Evolutionary conservation across 2,888 invertebrate species (phyloP).

Genomic region (Steromphala cineraria): DNA sequence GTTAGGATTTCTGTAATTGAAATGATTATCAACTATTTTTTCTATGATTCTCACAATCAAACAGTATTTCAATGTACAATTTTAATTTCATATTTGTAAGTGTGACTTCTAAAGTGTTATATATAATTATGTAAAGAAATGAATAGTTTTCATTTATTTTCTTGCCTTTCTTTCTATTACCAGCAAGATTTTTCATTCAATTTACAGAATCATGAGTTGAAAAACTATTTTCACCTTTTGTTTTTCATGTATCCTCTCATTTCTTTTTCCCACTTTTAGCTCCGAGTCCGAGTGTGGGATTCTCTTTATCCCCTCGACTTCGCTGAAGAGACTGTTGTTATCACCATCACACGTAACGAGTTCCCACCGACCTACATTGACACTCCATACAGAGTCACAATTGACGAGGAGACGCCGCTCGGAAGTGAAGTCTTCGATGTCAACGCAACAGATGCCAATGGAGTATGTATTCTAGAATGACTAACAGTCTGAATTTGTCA

Average conservation of each 20-base stretch:
- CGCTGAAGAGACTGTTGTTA: slow-evolving; percentile 29
- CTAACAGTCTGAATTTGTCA: background rate
- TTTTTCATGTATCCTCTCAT: background rate
- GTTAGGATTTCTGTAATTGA: too few relatives aligned
- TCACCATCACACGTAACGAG: slow-evolving; percentile 62
- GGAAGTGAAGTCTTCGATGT: slow-evolving; percentile 52
- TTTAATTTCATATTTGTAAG: too few relatives aligned
- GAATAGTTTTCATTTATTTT: too few relatives aligned
- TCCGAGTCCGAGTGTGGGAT: slow-evolving; percentile 54
- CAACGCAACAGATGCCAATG: slow-evolving; percentile 59
- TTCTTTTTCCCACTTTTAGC: slow-evolving; percentile 41
- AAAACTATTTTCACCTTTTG: background rate
- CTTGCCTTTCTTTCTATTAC: too few relatives aligned
- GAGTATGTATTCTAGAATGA: background rate
- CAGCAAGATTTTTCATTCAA: too few relatives aligned
- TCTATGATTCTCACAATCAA: too few relatives aligned
- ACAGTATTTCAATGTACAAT: too few relatives aligned
- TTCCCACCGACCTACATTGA: slow-evolving; percentile 58
- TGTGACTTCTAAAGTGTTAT: background rate
- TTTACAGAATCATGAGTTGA: too few relatives aligned
- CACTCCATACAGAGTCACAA: slow-evolving; percentile 40
- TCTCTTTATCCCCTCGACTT: slow-evolving; percentile 38
- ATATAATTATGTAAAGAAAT: background rate
- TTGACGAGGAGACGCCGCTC: slow-evolving; percentile 46
- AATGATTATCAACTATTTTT: too few relatives aligned